Base-by-base conservation (phyloP, 2,113 vertebrate genomes). In the Corydoras maculifer region DNA sequence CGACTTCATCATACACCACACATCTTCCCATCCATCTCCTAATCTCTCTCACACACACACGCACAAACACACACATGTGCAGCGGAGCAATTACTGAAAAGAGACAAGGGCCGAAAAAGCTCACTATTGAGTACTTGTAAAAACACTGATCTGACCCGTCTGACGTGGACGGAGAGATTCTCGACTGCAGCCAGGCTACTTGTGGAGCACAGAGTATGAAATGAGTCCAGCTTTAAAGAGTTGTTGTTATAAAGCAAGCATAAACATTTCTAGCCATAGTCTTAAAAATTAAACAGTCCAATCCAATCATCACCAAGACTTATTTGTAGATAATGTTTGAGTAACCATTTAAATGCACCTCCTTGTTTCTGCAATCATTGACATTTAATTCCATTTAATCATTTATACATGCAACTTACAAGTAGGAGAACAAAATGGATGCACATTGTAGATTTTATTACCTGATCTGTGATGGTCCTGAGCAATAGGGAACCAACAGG, bases 71-170 rank as follows among this genome's bases (percentile, higher is more conserved):
- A 57, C 18, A 65, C 70, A 77, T 25, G 18, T 25, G 18, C 64
- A 9, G 63, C 79, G 55, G 68, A 61, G 75, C 80, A 80, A 86
- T 88, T 81, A 87, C 54, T 79, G 67, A 55, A 78, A 82, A 69
- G 59, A 53, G 73, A 65, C 74, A 60, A 30, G 60, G 63, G 32
- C 74, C 73, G 66, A 73, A 49, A 9, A 29, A 69, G 18, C 58
- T 57, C 63, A 54, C 63, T 77, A 83, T 79, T 70, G 75, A 81
- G 75, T 51, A 57, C 57, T 72, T 76, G 73, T 85, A 81, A 73
- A 79, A 84, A 77, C 53, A 53, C 73, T 29, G 31, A 69, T 13
- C 18, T 69, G 69, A 82, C 74, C 75, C 75, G 64, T 62, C 60
- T 59, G 71, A 82, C 64, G n/a, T 65, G 76, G 43, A 54, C 69